Conservation (phyloP, 1,140 invertebrate genomes). For the Dreissena polymorpha region DNA sequence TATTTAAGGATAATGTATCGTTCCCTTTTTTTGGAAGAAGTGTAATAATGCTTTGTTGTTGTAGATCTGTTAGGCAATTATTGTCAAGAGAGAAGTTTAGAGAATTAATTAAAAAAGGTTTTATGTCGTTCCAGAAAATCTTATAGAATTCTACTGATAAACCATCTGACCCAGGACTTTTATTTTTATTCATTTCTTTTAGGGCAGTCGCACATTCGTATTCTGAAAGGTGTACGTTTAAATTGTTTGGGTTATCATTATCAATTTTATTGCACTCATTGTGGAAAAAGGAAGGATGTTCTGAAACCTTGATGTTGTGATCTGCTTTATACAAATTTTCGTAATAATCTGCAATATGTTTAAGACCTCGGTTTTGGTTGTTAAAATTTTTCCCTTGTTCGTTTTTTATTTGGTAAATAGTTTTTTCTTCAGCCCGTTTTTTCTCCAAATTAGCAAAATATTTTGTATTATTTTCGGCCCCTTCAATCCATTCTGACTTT, state of each 20-base stretch:
- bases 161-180: conserved; percentile 8
- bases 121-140: conserved; percentile 34
- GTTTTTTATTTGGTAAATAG: conserved; percentile 1
- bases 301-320: background rate
- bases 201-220: background rate
- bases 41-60: conserved; percentile 1
- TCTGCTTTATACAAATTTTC: conserved; percentile 4
- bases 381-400: background rate
- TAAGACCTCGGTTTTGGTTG: conserved; percentile 6
- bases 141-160: conserved; percentile 15
- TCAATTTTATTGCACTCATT: background rate
- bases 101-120: conserved; percentile 16
- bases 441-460: conserved; percentile 54
- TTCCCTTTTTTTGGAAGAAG: conserved; percentile 17
- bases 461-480: conserved; percentile 26
- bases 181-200: conserved; percentile 34
- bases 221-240: conserved; percentile 12
- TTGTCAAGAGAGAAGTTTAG: conserved; percentile 11
- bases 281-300: background rate
- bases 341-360: conserved; percentile 1
- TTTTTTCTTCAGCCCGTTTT: conserved; percentile 14
- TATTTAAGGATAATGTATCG: conserved; percentile 1
- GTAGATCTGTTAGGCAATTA: background rate
- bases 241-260: background rate
- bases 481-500: conserved; percentile 26